Percentiles rank a stretch among this genome's conserved stretches.
phyloP scores from a whole-genome alignment of 1,140 invertebrate genomes.

The Scaptodrosophila lebanonensis region DNA sequence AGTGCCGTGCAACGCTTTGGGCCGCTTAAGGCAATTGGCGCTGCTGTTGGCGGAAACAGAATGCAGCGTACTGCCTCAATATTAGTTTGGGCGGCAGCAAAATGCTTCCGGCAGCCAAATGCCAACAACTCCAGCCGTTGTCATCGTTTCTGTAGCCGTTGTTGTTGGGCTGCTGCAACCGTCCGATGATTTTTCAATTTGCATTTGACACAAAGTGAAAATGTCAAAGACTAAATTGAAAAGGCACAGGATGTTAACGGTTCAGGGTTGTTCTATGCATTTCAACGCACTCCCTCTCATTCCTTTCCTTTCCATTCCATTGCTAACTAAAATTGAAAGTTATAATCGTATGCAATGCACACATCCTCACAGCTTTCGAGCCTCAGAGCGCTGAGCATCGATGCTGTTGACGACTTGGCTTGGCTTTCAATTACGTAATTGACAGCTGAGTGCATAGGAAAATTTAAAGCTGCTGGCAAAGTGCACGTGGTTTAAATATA shows the following conservation, averaged over 20 bases:
- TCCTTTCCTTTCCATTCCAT: neutral
- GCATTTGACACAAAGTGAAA: constrained; percentile 61
- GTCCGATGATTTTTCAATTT: constrained; percentile 72
- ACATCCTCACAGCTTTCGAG: neutral
- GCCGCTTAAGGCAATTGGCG: constrained; percentile 34
- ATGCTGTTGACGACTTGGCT: constrained; percentile 20
- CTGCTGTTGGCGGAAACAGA: constrained; percentile 46
- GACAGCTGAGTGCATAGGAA: constrained; percentile 30
- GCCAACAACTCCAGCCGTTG: constrained; percentile 43
- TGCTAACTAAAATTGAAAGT: constrained; percentile 31
- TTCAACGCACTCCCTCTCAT: no score
- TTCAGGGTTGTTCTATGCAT: neutral
- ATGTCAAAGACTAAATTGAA: constrained; percentile 73
- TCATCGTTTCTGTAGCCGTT: constrained; percentile 30
- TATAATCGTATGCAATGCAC: constrained; percentile 60
- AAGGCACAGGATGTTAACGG: constrained; percentile 46
- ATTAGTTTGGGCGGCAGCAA: constrained; percentile 67
- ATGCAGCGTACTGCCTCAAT: constrained; percentile 52
- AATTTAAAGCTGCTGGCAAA: constrained; percentile 30
- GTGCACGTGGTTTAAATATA: constrained; percentile 40
- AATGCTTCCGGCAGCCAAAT: constrained; percentile 67
- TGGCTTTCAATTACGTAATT: constrained; percentile 69
- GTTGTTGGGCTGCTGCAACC: constrained; percentile 5
- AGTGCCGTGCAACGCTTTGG: constrained; percentile 3
- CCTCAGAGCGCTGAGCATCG: no score